Base-by-base conservation (phyloP, 2,113 vertebrate genomes). In the Prionailurus bengalensis region DNA sequence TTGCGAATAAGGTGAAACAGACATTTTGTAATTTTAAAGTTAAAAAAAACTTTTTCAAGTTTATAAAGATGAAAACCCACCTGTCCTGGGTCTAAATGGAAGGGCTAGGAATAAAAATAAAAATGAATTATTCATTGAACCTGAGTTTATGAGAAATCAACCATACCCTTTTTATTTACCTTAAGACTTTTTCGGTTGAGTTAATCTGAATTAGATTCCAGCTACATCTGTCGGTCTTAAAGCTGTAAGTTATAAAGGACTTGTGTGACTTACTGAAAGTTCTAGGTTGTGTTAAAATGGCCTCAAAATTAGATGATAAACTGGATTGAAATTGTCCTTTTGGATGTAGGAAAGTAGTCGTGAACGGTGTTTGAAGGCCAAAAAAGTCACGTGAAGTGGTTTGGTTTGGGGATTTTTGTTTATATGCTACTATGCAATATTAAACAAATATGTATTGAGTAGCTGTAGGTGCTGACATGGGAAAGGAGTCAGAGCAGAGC, bases 21-120 rank as follows among this genome's bases (percentile, higher is more conserved):
- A 70, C 5, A 25, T 42, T n/a, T 66, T 78, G 11, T 85, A 81
- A 73, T 92, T 80, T 91, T 86, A 61, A 87, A 74, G 33, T 66
- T 45, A 58, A 81, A 83, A 71, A 83, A 73, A 9, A 80, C 10
- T 45, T 70, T 63, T 36, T 58, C 21, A 88, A 91, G 63, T 90
- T 78, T 96, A 66, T 81, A 94, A 93, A 89, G 8, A 78, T 95
- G n/a, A 97, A 96, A 48, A 78, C 8, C 53, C 48, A 94, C 81
- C 86, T 86, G 10, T 68, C 53, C 73, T 11, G 36, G 13, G 10
- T 89, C 45, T 91, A 48, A 93, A 91, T 55, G 5, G 25, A 93
- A 79, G 39, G 1, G 12, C 2, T 73, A 80, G 27, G 79, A 92
- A 14, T 45, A 70, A 87, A 89, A 93, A 19, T 51, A 39, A 80